Conservation (phyloP, 2,113 vertebrate species). For the Galeopterus variegatus region DNA sequence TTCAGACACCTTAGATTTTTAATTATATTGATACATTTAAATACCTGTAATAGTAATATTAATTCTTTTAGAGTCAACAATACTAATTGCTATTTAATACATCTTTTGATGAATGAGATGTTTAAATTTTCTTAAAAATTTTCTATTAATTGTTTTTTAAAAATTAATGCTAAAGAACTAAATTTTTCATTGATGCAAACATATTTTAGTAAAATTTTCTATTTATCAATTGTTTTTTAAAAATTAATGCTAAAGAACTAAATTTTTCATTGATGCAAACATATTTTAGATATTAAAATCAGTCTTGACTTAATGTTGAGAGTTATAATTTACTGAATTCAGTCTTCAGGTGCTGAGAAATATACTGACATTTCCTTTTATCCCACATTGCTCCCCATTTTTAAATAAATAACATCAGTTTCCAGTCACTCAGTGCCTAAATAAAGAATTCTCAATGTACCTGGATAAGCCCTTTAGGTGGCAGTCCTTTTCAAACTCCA, state of each 20-base stretch:
- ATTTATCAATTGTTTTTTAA: too few species aligned
- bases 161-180: neutral
- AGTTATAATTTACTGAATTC: conserved; percentile 32
- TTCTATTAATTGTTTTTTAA: neutral
- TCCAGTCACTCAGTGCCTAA: neutral
- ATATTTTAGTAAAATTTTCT: conserved; percentile 60
- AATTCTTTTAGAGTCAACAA: neutral
- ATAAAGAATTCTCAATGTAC: conserved; percentile 38
- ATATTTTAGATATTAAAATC: conserved; percentile 54
- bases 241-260: too few species aligned
- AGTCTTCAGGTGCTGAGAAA: neutral
- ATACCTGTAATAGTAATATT: neutral
- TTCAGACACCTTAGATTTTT: conserved; percentile 42
- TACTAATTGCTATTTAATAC: conserved; percentile 13
- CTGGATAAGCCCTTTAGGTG: neutral
- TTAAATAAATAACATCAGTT: conserved; percentile 6
- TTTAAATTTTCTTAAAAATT: conserved; percentile 37
- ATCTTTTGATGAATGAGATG: conserved; percentile 21
- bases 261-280: neutral
- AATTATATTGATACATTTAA: conserved; percentile 48
- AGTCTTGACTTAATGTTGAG: conserved; percentile 25
- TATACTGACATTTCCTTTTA: conserved; percentile 31
- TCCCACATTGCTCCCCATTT: neutral
- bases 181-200: neutral
- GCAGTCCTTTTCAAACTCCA: neutral